These are phyloP conservation scores for Propithecus coquereli DNA, from an alignment of 2,113 vertebrate genomes.

Conservation along the genomic window DNA sequence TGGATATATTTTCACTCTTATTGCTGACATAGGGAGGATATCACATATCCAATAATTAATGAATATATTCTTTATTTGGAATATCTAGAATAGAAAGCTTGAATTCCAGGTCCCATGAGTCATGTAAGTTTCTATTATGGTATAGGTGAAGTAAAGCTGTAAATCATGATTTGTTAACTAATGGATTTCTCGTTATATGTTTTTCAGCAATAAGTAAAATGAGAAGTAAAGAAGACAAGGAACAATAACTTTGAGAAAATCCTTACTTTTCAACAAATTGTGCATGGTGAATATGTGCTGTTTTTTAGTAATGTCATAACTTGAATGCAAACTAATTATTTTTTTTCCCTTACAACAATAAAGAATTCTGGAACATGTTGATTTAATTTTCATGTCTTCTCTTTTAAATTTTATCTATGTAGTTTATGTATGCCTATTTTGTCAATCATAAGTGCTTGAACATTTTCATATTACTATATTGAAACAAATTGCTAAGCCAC, in stretches of 20 bases:
- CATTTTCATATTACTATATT: background rate
- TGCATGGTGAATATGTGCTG: background rate
- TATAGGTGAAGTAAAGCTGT: background rate
- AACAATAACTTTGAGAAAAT: background rate
- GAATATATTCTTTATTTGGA: background rate
- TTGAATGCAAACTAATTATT: background rate
- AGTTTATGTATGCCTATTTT: background rate
- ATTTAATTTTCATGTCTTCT: background rate
- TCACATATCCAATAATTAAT: background rate
- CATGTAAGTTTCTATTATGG: background rate
- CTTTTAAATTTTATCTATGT: background rate
- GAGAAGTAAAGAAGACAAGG: background rate
- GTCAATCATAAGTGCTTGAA: background rate
- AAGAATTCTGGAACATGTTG: background rate
- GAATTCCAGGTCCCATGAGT: background rate
- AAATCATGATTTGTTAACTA: background rate
- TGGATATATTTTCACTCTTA: background rate
- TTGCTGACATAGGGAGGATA: background rate
- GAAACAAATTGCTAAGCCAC: background rate
- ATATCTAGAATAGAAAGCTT: background rate
- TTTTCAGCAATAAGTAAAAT: background rate
- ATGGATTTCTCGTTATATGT: background rate
- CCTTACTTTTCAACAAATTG: background rate
- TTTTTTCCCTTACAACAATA: background rate
- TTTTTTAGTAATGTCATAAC: background rate